Percentiles rank a stretch among this genome's conserved stretches.
These are phyloP conservation scores for Serilophus lunatus DNA, from an alignment of 2,113 vertebrate genomes.

Conservation along the genomic window DNA sequence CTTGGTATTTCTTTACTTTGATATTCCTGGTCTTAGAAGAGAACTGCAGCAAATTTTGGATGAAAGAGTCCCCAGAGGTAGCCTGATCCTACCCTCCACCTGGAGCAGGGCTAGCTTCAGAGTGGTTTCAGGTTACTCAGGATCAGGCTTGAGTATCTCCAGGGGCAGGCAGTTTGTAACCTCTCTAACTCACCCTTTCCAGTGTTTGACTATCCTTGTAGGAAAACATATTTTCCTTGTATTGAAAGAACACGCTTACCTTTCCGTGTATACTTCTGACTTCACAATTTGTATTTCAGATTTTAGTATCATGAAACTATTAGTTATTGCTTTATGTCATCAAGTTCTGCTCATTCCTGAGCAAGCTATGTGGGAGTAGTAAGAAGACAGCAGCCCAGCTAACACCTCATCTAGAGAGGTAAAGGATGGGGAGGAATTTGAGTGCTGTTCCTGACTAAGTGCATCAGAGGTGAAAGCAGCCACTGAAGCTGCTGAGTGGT, in stretches of 20 bases:
- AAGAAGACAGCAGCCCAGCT: not conserved
- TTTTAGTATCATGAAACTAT: not conserved
- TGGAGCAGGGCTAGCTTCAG: not conserved
- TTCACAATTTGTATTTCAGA: not conserved
- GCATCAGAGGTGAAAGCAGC: not conserved
- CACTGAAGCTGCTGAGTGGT: accelerated
- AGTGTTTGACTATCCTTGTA: accelerated
- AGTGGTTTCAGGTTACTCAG: not conserved
- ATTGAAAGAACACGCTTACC: not conserved
- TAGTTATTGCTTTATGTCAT: not conserved
- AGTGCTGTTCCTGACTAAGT: not conserved
- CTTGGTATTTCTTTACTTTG: accelerated
- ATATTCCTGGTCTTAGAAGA: not conserved
- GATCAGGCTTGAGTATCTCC: not conserved
- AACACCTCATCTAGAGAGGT: not conserved
- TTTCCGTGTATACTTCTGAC: not conserved
- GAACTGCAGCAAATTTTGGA: not conserved
- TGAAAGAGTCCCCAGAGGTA: not conserved
- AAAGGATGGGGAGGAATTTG: not conserved
- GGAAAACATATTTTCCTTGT: not conserved
- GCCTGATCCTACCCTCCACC: not conserved
- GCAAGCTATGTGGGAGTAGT: not conserved
- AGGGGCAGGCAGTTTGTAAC: not conserved
- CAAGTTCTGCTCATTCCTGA: not conserved
- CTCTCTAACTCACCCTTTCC: not conserved